phyloP scores from a whole-genome alignment of 1,140 invertebrate genomes.

The Heterodera carotae region DNA sequence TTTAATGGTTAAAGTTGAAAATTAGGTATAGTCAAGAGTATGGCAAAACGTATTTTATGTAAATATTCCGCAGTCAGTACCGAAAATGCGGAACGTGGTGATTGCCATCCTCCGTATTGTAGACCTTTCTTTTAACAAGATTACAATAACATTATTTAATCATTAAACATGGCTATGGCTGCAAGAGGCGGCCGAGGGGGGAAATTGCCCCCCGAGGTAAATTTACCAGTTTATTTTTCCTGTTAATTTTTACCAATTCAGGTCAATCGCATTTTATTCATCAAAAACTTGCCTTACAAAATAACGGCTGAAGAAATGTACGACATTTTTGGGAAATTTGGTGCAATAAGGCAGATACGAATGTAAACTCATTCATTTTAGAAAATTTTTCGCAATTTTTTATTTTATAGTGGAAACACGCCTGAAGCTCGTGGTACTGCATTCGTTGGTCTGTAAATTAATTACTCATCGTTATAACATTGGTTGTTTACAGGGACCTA shows the following conservation, averaged over 20 bases:
- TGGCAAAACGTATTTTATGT: too few relatives aligned
- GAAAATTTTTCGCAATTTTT: slow-evolving; percentile 69
- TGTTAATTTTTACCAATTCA: neutral
- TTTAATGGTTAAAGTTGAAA: too few relatives aligned
- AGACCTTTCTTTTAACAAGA: neutral
- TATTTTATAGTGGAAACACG: slow-evolving; percentile 82
- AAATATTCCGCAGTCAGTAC: too few relatives aligned
- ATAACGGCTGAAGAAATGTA: slow-evolving; percentile 99
- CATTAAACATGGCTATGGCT: slow-evolving; percentile 62
- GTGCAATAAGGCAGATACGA: slow-evolving; percentile 95
- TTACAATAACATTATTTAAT: neutral
- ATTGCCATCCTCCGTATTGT: too few relatives aligned
- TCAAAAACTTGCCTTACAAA: slow-evolving; percentile 97
- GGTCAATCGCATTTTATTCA: slow-evolving; percentile 93
- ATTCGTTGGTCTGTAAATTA: slow-evolving; percentile 75
- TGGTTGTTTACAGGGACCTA: too few relatives aligned
- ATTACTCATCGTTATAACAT: too few relatives aligned
- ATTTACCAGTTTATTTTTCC: neutral
- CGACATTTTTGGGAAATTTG: slow-evolving; percentile 99
- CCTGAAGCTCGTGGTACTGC: slow-evolving; percentile 95
- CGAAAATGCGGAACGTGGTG: too few relatives aligned
- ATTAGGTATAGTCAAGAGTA: too few relatives aligned
- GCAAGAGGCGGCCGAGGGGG: slow-evolving; percentile 49
- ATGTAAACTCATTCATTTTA: too few relatives aligned
- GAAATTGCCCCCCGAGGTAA: slow-evolving; percentile 81